A percentile compares a stretch with the other conserved stretches of the same genome.
Evolutionary conservation across 2,113 vertebrate species (phyloP).

Genomic region (Chlorodrepanis virens): DNA sequence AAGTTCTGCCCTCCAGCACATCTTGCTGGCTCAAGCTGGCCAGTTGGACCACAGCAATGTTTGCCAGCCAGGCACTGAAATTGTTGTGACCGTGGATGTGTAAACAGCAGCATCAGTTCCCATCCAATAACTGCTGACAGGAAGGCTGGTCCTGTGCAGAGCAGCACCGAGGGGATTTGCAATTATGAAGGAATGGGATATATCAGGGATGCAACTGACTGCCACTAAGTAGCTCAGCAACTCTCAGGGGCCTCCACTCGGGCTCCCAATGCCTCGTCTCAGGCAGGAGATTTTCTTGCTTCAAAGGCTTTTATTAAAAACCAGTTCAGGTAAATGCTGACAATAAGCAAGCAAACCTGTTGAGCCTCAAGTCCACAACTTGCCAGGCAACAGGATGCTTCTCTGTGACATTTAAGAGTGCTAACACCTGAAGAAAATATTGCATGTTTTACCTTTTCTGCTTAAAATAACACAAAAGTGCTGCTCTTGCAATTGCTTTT

Average conservation of each 20-base stretch:
- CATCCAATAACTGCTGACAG: neutral
- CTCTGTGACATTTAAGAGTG: slow-evolving; percentile 41
- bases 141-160: neutral
- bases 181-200: slow-evolving; percentile 26
- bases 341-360: slow-evolving; percentile 29
- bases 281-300: slow-evolving; percentile 52
- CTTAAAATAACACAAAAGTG: neutral
- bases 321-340: slow-evolving; percentile 19
- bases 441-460: slow-evolving; percentile 39
- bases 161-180: neutral
- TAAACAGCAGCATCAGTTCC: neutral
- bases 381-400: neutral
- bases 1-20: neutral
- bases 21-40: neutral
- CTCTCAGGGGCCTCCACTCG: slow-evolving; percentile 15
- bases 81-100: neutral
- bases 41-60: neutral
- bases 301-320: slow-evolving; percentile 63
- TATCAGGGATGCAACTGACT: slow-evolving; percentile 36
- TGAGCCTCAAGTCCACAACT: neutral
- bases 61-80: neutral
- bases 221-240: slow-evolving; percentile 53
- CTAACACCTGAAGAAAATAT: slow-evolving; percentile 40
- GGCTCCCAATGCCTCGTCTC: neutral
- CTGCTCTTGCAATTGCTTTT: neutral